Percentiles rank a stretch among this genome's conserved stretches.
phyloP scores from a whole-genome alignment of 1,140 invertebrate genomes.

The honey bee (Apis mellifera) region Amel_HAv3.1 CM009931.2:27224501-27225000 shows the following conservation, averaged over 20 bases:
- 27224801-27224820: too few relatives aligned
- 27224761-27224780: too few relatives aligned
- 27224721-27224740: too few relatives aligned
- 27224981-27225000: slow-evolving; percentile 82
- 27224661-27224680: slow-evolving; percentile 12
- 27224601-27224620: slow-evolving; percentile 62
- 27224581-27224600: slow-evolving; percentile 33
- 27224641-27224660: slow-evolving; percentile 70
- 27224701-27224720: too few relatives aligned
- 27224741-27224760: too few relatives aligned
- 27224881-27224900: slow-evolving; percentile 23
- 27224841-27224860: background rate
- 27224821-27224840: too few relatives aligned
- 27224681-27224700: too few relatives aligned
- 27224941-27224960: slow-evolving; percentile 81
- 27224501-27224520: slow-evolving; percentile 74
- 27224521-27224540: slow-evolving; percentile 74
- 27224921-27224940: slow-evolving; percentile 73
- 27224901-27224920: slow-evolving; percentile 55
- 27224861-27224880: background rate
- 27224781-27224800: too few relatives aligned
- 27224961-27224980: slow-evolving; percentile 78
- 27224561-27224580: slow-evolving; percentile 73
- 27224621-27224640: slow-evolving; percentile 63
- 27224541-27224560: slow-evolving; percentile 76